Evolutionary conservation across 2,888 invertebrate genomes (phyloP).

Genomic region (Cheiracanthium punctorium): DNA sequence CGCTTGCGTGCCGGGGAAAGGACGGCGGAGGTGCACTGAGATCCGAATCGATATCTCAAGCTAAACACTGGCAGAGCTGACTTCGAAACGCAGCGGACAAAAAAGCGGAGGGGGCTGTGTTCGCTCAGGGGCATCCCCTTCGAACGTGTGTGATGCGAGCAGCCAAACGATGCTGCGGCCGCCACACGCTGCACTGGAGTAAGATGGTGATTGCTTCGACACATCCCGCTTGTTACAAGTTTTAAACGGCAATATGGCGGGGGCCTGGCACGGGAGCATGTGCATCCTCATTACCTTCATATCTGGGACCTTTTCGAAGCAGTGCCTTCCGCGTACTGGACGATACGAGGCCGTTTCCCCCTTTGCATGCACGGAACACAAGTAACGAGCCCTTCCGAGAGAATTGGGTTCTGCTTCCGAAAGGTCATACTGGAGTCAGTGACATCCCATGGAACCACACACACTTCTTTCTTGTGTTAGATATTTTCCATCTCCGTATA

Average conservation of each 20-base stretch:
- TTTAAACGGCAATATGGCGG: slow-evolving; percentile 58
- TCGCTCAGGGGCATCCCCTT: slow-evolving; percentile 30
- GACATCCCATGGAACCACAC: not conserved
- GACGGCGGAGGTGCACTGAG: not conserved
- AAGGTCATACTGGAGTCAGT: not conserved
- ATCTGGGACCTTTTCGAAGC: slow-evolving; percentile 31
- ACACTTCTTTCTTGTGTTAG: no score
- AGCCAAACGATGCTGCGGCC: slow-evolving; percentile 15
- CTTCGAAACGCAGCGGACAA: slow-evolving; percentile 56
- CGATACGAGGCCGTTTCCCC: not conserved
- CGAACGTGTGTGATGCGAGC: slow-evolving; percentile 14
- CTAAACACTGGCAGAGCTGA: slow-evolving; percentile 66
- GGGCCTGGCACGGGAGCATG: slow-evolving; percentile 24
- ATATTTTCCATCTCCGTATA: not conserved
- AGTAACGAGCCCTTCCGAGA: not conserved
- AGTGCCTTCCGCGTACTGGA: slow-evolving; percentile 30
- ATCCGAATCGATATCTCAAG: slow-evolving; percentile 42
- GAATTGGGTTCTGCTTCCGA: not conserved
- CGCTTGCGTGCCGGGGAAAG: slow-evolving; percentile 33
- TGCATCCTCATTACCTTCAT: slow-evolving; percentile 3
- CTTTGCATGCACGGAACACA: not conserved
- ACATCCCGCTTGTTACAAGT: not conserved
- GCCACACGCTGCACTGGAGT: slow-evolving; percentile 39
- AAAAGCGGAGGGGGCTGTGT: slow-evolving; percentile 41
- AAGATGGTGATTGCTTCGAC: slow-evolving; percentile 10